Base-by-base conservation (phyloP, 1,140 invertebrate species). In the Drosophila busckii region DNA sequence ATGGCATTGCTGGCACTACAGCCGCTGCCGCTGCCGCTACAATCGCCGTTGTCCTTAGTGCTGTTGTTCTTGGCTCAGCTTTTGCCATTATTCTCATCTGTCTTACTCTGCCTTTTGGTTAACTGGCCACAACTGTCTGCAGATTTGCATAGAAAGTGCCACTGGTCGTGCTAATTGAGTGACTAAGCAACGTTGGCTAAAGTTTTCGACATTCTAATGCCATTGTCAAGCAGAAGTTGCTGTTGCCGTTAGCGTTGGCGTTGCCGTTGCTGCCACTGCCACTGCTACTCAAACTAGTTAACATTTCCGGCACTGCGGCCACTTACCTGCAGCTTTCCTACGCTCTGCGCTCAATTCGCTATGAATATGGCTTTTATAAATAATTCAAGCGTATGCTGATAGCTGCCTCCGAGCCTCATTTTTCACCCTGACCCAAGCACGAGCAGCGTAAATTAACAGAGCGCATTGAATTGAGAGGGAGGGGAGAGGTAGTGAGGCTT, bases 221-320 rank as follows among this genome's bases (percentile, higher is more conserved):
- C 73, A 78, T 78, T 80, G 73, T 78, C 73, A 78, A 78, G 71
- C n/a, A n/a, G n/a, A n/a, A n/a, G n/a, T n/a, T n/a, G n/a, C n/a
- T n/a, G n/a, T n/a, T n/a, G n/a, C n/a, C n/a, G n/a, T n/a, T n/a
- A n/a, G n/a, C n/a, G n/a, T n/a, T n/a, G n/a, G n/a, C n/a, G n/a
- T n/a, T n/a, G n/a, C n/a, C n/a, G n/a, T n/a, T n/a, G n/a, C 73
- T 50, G 73, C 50, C 46, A 32, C 15, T 44, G 50, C 32, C 42
- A 29, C 22, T 13, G 19, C 42, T 31, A 41, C 61, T 53, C 52
- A 58, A 78, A 64, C 67, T 73, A 78, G 68, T 82, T 78, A 82
- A 73, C 75, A 78, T 78, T 78, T 78, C 68, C 75, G 71, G 48
- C 37, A 49, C 58, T 28, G 17, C 17, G 34, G 26, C 42, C 40